phyloP scores from a whole-genome alignment of 2,888 invertebrate genomes.

The Eugnorisma glareosa region DNA sequence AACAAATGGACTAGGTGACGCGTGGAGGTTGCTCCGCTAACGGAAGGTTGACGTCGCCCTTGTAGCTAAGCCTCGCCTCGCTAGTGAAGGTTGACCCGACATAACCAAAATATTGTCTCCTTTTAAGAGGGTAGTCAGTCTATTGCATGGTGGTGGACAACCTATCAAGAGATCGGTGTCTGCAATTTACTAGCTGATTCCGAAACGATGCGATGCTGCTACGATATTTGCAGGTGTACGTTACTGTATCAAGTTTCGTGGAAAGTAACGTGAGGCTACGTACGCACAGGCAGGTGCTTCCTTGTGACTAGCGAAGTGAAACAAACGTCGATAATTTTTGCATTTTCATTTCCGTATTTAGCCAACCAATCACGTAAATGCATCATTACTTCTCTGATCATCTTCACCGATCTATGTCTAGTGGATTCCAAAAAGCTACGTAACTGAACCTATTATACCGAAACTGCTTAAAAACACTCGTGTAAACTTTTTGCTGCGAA shows the following conservation, averaged over 20 bases:
- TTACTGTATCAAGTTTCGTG: neutral
- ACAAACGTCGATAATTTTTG: neutral
- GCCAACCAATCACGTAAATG: too few relatives aligned
- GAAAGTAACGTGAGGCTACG: neutral
- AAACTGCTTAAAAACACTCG: too few relatives aligned
- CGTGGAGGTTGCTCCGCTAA: too few relatives aligned
- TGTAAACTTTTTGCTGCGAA: too few relatives aligned
- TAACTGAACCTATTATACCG: too few relatives aligned
- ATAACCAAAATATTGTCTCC: neutral
- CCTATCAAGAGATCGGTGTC: neutral
- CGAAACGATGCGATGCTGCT: neutral
- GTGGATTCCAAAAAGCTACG: neutral
- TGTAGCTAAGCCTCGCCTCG: neutral
- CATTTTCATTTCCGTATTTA: too few relatives aligned
- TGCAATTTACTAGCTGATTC: neutral
- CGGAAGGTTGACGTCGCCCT: neutral
- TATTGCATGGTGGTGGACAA: neutral
- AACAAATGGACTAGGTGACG: neutral
- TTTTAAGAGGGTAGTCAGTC: neutral
- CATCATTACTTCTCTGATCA: too few relatives aligned
- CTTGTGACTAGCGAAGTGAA: neutral
- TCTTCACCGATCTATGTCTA: neutral
- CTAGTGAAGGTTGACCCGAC: neutral
- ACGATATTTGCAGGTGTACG: neutral
- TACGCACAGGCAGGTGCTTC: neutral